Conservation (phyloP, 2,888 invertebrate genomes). For the Dolichomitus sp. region DNA sequence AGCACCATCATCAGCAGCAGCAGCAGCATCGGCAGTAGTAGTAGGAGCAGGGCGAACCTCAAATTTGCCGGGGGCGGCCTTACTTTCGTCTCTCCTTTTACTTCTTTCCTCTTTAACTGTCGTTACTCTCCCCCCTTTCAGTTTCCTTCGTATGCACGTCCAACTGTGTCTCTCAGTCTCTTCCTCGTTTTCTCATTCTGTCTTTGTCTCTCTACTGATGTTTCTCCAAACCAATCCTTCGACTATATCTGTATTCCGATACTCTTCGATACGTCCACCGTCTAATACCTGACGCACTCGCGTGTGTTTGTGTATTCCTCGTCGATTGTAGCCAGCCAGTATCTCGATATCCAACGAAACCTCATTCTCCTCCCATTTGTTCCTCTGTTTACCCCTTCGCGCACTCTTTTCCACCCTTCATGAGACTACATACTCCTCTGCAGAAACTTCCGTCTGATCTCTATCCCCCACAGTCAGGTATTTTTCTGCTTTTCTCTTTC, state of each 20-base stretch:
- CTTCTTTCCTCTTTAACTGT: conserved; percentile 57
- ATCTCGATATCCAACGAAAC: not conserved
- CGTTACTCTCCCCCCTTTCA: conserved; percentile 43
- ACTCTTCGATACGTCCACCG: conserved; percentile 28
- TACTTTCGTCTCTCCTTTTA: conserved; percentile 64
- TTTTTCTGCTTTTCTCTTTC: conserved; percentile 16
- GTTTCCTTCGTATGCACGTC: conserved; percentile 35
- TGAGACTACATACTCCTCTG: conserved; percentile 10
- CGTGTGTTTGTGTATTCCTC: not conserved
- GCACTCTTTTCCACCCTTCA: conserved; percentile 12
- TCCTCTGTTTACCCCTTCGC: conserved; percentile 1
- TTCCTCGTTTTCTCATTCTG: conserved; percentile 17
- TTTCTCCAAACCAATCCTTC: not conserved
- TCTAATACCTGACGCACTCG: conserved; percentile 19
- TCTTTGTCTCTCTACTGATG: conserved; percentile 14
- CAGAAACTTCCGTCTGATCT: conserved; percentile 23
- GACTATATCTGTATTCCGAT: conserved; percentile 22
- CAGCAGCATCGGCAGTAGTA: not conserved
- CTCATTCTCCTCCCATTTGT: conserved; percentile 10
- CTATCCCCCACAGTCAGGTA: not conserved
- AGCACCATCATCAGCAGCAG: conserved; percentile 8
- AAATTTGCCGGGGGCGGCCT: conserved; percentile 64
- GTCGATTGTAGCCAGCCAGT: not conserved
- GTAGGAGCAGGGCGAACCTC: conserved; percentile 33
- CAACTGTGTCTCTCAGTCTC: conserved; percentile 22